Evolutionary conservation across 2,113 vertebrate species (phyloP), one percentile per base, ranked within the genome.

Genomic region (Grallaria varia): DNA sequence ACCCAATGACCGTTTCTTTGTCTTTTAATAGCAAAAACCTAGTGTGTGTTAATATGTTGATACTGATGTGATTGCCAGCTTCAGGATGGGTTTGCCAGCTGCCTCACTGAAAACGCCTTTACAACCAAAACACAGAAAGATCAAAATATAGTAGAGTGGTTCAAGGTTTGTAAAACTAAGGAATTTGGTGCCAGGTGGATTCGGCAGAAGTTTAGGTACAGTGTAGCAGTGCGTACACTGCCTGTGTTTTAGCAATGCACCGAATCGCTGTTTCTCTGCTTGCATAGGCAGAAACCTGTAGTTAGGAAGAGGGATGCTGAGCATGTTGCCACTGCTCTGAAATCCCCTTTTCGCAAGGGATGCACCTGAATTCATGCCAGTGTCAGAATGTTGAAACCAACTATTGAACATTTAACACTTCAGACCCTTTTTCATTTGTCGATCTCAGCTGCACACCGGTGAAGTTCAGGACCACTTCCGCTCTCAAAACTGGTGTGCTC

Each of bases 81-180:
- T 91, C 17, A 4, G 58, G 50, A 37, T 74, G 35, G 50, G 55
- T 84, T 92, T 79, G 55, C 71, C 50, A 71, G 42, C 62, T 87
- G 45, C 50, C 39, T 85, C 33, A n/a, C 42, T 63, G 35, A 78
- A 87, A 87, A 82, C 59, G 53, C 47, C 62, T 94, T 87, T 21
- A 64, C 5, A 4, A 76, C 37, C 31, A 45, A 45, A 69, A 60
- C 23, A 37, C 23, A 10, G 19, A 39, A 82, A 53, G 15, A 68
- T 56, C 9, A 56, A 78, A 89, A 83, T 58, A 31, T 2, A 64
- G 18, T 39, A 49, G 30, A 75, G 60, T 42, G 19, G 67, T 72
- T 90, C 20, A n/a, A 56, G n/a, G 47, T 74, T 78, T 77, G 44
- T 92, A 81, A 90, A 92, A 81, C 31, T 44, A 18, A 68, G 69